These are phyloP conservation scores for Mesodorylaimus sp. DNA, from an alignment of 2,888 invertebrate species.

Conservation along the genomic window DNA sequence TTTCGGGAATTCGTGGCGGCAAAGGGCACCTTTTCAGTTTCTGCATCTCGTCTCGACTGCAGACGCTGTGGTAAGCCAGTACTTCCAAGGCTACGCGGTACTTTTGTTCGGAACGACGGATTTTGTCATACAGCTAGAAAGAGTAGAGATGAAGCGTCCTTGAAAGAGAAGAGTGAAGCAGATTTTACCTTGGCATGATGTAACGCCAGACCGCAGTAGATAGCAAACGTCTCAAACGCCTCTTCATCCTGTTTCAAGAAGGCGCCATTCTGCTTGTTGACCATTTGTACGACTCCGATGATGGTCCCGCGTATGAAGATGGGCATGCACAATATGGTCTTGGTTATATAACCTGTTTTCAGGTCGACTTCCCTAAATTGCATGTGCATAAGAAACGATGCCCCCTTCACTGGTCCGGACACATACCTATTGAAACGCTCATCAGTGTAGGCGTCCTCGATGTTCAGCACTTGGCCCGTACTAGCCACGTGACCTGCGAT, in stretches of 20 bases:
- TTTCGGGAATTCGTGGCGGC: constrained; percentile 16
- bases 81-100: constrained; percentile 60
- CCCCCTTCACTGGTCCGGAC: too few species aligned
- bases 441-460: constrained; percentile 61
- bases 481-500: constrained; percentile 63
- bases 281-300: constrained; percentile 74
- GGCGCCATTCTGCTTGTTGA: constrained; percentile 41
- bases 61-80: constrained; percentile 60
- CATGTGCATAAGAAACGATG: constrained; percentile 3
- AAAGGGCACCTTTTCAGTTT: constrained; percentile 21
- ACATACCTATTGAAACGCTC: constrained; percentile 46
- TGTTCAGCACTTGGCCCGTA: constrained; percentile 59
- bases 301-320: constrained; percentile 56
- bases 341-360: constrained; percentile 43
- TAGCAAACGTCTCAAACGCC: constrained; percentile 61
- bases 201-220: constrained; percentile 63
- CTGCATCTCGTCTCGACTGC: constrained; percentile 48
- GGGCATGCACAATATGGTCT: constrained; percentile 65
- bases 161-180: too few species aligned
- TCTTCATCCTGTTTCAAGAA: constrained; percentile 53
- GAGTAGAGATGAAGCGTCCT: not conserved
- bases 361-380: constrained; percentile 36
- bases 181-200: constrained; percentile 52
- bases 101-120: constrained; percentile 60
- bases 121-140: constrained; percentile 51